A percentile compares a stretch with the other conserved stretches of the same genome.
phyloP scores from a whole-genome alignment of 2,888 invertebrate genomes.

The Cynaeus angustus region DNA sequence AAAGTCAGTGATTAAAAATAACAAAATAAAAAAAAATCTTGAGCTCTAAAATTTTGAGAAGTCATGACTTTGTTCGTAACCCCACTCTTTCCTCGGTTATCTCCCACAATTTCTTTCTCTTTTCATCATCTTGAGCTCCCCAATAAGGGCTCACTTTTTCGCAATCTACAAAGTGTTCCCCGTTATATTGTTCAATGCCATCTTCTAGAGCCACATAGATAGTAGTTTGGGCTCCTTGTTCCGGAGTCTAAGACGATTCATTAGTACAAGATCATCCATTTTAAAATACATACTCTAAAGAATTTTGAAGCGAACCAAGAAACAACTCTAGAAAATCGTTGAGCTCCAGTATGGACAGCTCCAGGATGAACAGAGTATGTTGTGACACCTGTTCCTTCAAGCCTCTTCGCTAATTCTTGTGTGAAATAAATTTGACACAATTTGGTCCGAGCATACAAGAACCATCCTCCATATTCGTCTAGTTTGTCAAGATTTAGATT shows the following conservation, averaged over 20 bases:
- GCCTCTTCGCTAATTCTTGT: slow-evolving; percentile 51
- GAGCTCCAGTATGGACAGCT: slow-evolving; percentile 27
- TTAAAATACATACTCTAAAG: slow-evolving; percentile 8
- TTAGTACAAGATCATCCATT: too few relatives aligned
- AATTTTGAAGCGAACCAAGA: slow-evolving; percentile 4
- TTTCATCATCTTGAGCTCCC: slow-evolving; percentile 12
- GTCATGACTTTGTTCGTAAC: not conserved
- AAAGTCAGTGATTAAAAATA: too few relatives aligned
- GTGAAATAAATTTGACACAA: slow-evolving; percentile 54
- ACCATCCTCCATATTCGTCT: slow-evolving; percentile 21
- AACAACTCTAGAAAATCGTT: not conserved
- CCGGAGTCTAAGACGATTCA: slow-evolving; percentile 26
- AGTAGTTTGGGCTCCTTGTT: slow-evolving; percentile 28
- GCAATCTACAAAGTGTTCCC: slow-evolving; percentile 29
- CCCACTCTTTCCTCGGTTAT: not conserved
- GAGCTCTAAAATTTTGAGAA: slow-evolving; percentile 1
- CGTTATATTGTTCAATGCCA: slow-evolving; percentile 11
- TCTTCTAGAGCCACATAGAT: slow-evolving; percentile 20
- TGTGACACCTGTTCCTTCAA: slow-evolving; percentile 51
- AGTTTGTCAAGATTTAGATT: slow-evolving; percentile 45
- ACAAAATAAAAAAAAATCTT: not conserved
- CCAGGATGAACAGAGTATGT: slow-evolving; percentile 54
- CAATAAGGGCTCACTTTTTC: slow-evolving; percentile 14
- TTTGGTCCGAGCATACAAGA: slow-evolving; percentile 51
- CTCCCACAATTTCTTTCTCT: slow-evolving; percentile 29